Conservation (phyloP, 2,888 invertebrate genomes). For the Yponomeuta evonymella region DNA sequence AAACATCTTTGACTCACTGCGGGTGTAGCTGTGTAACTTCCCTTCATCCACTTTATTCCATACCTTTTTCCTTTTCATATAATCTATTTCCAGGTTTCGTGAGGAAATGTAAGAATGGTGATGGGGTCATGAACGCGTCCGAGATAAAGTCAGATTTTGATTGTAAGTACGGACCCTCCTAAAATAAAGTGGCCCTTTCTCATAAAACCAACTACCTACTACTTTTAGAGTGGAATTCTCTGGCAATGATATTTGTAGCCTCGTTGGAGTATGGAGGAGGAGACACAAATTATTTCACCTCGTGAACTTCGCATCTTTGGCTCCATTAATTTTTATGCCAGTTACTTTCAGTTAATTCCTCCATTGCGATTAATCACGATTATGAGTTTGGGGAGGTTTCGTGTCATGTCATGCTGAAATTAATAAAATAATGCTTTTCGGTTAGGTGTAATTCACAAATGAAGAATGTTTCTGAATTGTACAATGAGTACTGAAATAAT, state of each 20-base stretch:
- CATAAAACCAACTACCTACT: not conserved
- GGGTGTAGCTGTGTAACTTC: conserved; percentile 37
- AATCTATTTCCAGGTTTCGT: conserved; percentile 7
- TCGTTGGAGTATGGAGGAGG: not conserved
- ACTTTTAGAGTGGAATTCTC: not conserved
- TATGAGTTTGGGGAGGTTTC: not conserved
- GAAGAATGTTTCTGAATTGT: not conserved
- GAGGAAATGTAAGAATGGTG: conserved; percentile 15
- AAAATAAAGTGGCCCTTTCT: conserved; percentile 11
- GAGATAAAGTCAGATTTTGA: conserved; percentile 13
- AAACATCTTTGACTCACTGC: conserved; percentile 61
- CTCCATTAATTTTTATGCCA: conserved; percentile 10
- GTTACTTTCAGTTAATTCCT: conserved; percentile 2
- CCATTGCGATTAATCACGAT: conserved; percentile 5
- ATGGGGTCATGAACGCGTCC: conserved; percentile 10
- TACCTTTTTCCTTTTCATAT: conserved; percentile 38
- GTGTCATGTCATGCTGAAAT: not conserved
- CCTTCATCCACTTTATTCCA: conserved; percentile 52
- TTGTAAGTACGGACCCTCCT: conserved; percentile 13
- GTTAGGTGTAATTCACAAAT: not conserved
- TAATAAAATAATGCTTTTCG: not conserved
- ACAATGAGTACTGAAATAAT: too few relatives aligned
- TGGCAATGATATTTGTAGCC: not conserved
- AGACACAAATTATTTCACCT: not conserved
- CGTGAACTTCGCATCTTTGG: not conserved